Evolutionary conservation across 2,113 vertebrate species (phyloP).

Genomic region (Calonectris borealis): DNA sequence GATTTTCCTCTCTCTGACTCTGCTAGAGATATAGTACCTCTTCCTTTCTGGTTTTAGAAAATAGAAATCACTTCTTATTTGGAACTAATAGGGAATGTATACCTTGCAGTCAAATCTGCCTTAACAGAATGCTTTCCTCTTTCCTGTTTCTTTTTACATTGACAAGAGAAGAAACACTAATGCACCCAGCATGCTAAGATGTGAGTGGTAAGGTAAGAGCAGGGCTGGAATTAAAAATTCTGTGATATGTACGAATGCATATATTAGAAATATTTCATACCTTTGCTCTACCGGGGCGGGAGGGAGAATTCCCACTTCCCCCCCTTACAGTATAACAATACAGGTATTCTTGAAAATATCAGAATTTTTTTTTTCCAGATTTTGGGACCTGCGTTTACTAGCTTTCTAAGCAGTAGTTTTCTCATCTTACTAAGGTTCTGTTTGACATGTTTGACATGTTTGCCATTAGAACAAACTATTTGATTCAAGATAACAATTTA

Average conservation of each 20-base stretch:
- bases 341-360: background rate
- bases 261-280: background rate
- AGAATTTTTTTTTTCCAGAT: background rate
- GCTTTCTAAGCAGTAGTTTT: background rate
- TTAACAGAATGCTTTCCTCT: background rate
- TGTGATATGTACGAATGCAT: background rate
- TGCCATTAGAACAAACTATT: background rate
- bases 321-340: no score
- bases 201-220: background rate
- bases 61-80: background rate
- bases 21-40: background rate
- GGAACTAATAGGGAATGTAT: background rate
- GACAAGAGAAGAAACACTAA: background rate
- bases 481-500: background rate
- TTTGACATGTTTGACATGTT: background rate
- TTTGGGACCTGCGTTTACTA: background rate
- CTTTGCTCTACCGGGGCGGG: background rate
- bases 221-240: background rate
- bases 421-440: background rate
- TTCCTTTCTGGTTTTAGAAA: background rate
- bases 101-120: background rate
- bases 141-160: background rate
- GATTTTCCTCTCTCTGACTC: background rate
- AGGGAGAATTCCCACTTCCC: background rate
- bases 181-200: background rate